Evolutionary conservation across 2,797 vertebrate species (phyloP), one percentile per base, ranked within the genome.

Genomic region (Linurgus olivaceus): DNA sequence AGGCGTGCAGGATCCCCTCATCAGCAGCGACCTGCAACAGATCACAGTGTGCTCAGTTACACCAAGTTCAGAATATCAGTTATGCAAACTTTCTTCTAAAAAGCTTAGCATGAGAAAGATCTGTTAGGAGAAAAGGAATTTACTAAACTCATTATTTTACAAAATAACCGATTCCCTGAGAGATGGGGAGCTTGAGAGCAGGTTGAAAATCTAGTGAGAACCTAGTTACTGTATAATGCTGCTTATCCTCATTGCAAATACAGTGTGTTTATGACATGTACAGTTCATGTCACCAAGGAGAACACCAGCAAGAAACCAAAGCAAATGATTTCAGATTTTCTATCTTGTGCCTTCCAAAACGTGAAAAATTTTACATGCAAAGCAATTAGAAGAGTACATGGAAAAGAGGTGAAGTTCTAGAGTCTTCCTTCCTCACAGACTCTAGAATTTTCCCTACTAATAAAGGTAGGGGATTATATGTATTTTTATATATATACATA

Each of bases 1-100:
- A 98, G 23, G 98, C 97, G 0, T 98, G 98, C 81, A 99, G 95
- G 87, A 99, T 96, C 6, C 98, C 99, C 91, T 99, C 98, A 86
- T 99, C 98, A 74, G 98, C 98, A 76, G 96, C 96, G 65, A 98
- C 96, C 99, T 99, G 97, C 72, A 66, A 93, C 5, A 93, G 81
- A 86, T 80, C 78, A 91, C 13, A 18, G 71, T 35, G 55, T 50
- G 93, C 75, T 45, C 28, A 24, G 51, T 48, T 66, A 38, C 40
- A 68, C 8, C 21, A 15, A 9, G 21, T 6, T 45, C 59, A 57
- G 33, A 57, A 2, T 8, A 61, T 14, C 57, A 66, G 12, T 9
- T 5, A 26, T 3, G 38, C 3, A 76, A 47, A 23, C 17, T 18
- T 17, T 37, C 47, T 77, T 47, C 25, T 63, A 70, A 78, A 86